These are phyloP conservation scores for Julus scandinavius DNA, from an alignment of 2,888 invertebrate genomes.

Conservation along the genomic window DNA sequence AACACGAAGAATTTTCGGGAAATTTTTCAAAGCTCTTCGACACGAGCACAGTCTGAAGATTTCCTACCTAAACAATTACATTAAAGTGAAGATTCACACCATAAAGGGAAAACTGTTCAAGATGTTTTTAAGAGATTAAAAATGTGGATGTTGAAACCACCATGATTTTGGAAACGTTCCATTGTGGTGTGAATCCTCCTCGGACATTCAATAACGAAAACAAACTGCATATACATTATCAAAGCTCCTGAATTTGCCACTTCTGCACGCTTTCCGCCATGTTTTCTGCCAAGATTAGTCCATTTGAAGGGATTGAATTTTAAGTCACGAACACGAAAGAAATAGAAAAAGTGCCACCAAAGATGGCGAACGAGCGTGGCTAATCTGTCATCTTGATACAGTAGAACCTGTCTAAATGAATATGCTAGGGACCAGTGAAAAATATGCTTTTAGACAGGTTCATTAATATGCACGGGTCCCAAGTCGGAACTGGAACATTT, in stretches of 20 bases:
- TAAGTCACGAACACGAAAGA: too few relatives aligned
- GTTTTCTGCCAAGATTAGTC: background rate
- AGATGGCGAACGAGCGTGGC: too few relatives aligned
- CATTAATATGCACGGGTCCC: too few relatives aligned
- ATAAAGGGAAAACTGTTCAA: background rate
- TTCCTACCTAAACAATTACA: background rate
- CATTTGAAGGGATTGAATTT: background rate
- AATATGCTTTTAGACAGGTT: too few relatives aligned
- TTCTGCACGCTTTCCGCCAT: background rate
- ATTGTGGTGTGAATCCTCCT: background rate
- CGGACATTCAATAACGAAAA: background rate
- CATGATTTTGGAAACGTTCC: too few relatives aligned
- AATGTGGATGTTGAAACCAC: too few relatives aligned
- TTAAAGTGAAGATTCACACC: background rate
- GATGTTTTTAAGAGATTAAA: too few relatives aligned
- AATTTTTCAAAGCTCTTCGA: background rate
- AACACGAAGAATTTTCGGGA: background rate
- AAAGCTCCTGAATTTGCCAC: background rate
- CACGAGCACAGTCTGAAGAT: conserved; percentile 7
- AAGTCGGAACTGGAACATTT: too few relatives aligned
- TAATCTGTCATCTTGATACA: too few relatives aligned
- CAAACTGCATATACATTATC: background rate
- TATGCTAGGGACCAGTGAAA: too few relatives aligned
- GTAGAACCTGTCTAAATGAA: too few relatives aligned
- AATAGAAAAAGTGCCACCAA: too few relatives aligned